Base-by-base conservation (phyloP, 2,888 invertebrate species). In the Dryocosmus kuriphilus region DNA sequence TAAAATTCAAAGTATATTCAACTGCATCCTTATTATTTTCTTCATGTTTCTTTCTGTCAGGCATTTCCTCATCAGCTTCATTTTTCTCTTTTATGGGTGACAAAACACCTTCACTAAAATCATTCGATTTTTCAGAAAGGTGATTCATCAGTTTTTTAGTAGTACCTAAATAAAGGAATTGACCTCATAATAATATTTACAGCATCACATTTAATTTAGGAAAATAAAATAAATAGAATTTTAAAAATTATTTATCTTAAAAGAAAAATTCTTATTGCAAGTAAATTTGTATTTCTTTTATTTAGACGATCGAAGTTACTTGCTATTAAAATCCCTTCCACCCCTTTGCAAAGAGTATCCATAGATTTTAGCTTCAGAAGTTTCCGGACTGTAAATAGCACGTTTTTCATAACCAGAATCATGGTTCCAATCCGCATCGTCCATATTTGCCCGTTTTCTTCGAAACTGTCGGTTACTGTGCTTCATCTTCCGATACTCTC, bases 381-480 rank as follows among this genome's bases (percentile, higher is more conserved):
- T 30, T 14, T 83, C 84, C 22, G 82, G 81, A n/a, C 73, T 79
- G 65, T 83, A 86, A 74, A 86, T 88, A 35, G 74, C 67, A 8
- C 87, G 86, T 30, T 80, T 78, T 62, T 86, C 87, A 79, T 86
- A 88, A 24, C 80, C 85, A 41, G 81, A 83, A 41, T 85, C 76
- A 67, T 78, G 62, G 61, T 80, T 63, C 79, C 80, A 79, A 79
- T 79, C 63, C 61, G 75, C 80, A 61, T 79, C 74, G 77, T 81
- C 74, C n/a, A 77, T 51, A 76, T 86, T 80, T 19, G 82, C 86
- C 4, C 87, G 85, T 73, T 88, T 88, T 62, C 63, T 82, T 75
- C 88, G 77, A 75, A 16, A 81, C 41, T 1, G 78, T 76, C 2
- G 80, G 80, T 81, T 83, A 86, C 63, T 78, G 81, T 55, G 67